Conservation (phyloP, 1,140 invertebrate species). For the Centruroides sculpturatus region DNA sequence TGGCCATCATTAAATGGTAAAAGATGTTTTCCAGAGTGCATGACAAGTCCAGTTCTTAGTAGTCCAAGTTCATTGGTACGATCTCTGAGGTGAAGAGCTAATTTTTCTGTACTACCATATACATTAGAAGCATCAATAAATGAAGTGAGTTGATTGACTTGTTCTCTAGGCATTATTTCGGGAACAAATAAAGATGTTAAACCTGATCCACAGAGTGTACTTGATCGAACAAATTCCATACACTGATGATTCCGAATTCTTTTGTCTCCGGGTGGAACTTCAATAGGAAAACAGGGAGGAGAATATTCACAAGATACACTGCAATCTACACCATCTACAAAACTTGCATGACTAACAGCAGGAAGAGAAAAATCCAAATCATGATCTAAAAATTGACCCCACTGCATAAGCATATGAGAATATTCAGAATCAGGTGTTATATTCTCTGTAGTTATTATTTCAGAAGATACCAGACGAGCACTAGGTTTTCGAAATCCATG, state of each 20-base stretch:
- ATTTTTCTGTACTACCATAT: constrained; percentile 76
- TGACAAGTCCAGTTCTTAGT: constrained; percentile 56
- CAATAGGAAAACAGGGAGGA: constrained; percentile 92
- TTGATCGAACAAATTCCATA: constrained; percentile 83
- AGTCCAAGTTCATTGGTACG: constrained; percentile 51
- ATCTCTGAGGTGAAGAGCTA: constrained; percentile 70
- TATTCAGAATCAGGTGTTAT: constrained; percentile 62
- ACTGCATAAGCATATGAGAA: constrained; percentile 98
- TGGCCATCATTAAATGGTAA: constrained; percentile 76
- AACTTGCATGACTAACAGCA: constrained; percentile 80
- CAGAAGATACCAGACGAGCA: constrained; percentile 70
- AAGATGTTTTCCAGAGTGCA: constrained; percentile 55
- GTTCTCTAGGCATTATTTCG: constrained; percentile 72
- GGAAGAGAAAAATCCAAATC: constrained; percentile 89
- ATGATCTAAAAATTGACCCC: constrained; percentile 97
- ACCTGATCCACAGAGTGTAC: constrained; percentile 92
- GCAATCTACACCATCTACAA: constrained; percentile 80
- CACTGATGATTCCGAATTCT: constrained; percentile 64
- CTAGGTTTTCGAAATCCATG: constrained; percentile 71
- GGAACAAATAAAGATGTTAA: constrained; percentile 85
- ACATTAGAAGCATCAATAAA: constrained; percentile 94
- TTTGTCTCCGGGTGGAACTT: constrained; percentile 68
- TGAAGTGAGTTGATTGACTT: constrained; percentile 92
- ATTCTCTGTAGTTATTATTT: constrained; percentile 65
- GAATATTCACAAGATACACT: constrained; percentile 88